Conservation (phyloP, 2,888 invertebrate species). For the Heliothis peltigera region DNA sequence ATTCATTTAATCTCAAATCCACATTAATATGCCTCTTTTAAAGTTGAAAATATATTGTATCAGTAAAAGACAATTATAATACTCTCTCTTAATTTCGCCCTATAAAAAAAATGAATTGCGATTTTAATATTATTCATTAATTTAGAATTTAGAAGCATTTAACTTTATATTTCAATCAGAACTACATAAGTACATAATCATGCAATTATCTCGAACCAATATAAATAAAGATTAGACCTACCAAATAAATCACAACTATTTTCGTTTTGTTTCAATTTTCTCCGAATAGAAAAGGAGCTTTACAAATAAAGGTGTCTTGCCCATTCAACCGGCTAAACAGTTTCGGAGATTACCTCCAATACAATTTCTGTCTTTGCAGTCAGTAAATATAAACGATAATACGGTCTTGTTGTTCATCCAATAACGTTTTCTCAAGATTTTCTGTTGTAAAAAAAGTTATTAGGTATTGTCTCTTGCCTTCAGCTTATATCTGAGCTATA, state of each 20-base stretch:
- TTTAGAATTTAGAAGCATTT: neutral
- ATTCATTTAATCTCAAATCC: too few species aligned
- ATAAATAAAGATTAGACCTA: slow-evolving; percentile 38
- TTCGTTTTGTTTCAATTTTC: slow-evolving; percentile 39
- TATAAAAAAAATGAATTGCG: too few species aligned
- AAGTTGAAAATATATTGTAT: too few species aligned
- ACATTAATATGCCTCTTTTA: too few species aligned
- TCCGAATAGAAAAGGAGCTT: slow-evolving; percentile 38
- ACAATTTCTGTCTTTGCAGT: slow-evolving; percentile 53
- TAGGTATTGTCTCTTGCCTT: slow-evolving; percentile 53
- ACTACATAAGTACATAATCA: slow-evolving; percentile 8
- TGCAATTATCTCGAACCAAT: slow-evolving; percentile 7
- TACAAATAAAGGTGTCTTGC: slow-evolving; percentile 39
- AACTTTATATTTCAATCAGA: neutral
- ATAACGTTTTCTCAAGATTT: slow-evolving; percentile 43
- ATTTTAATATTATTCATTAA: too few species aligned
- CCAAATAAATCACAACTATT: slow-evolving; percentile 24
- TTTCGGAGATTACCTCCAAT: slow-evolving; percentile 58
- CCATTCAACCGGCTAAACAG: slow-evolving; percentile 47
- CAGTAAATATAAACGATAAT: slow-evolving; percentile 53
- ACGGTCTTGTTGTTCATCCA: slow-evolving; percentile 54
- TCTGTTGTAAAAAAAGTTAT: slow-evolving; percentile 54
- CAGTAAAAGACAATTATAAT: too few species aligned
- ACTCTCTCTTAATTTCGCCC: too few species aligned
- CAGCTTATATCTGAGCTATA: slow-evolving; percentile 38